Evolutionary conservation across 2,113 vertebrate genomes (phyloP).

Genomic region (Capra hircus): DNA sequence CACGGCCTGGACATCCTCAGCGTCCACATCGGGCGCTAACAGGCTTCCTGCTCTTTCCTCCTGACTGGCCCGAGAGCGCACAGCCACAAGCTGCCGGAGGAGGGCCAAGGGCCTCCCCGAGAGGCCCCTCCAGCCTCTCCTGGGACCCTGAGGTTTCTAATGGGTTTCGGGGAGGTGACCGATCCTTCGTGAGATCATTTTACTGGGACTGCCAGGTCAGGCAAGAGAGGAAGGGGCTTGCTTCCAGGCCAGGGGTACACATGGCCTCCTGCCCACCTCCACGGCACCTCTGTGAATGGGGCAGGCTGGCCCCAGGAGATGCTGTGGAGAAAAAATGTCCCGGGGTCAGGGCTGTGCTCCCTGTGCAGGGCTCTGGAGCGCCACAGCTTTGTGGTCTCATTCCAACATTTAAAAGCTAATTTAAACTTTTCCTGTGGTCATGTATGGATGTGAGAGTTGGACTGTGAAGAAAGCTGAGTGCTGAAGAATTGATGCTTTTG

Average conservation of each 20-base stretch:
- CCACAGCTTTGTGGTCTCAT: background rate
- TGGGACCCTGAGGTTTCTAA: background rate
- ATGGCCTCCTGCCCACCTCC: background rate
- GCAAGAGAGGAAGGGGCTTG: background rate
- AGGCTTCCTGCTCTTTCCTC: background rate
- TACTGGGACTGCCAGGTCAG: background rate
- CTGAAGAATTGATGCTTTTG: too few species aligned
- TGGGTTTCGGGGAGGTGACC: background rate
- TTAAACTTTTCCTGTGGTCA: background rate
- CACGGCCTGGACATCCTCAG: fast-evolving
- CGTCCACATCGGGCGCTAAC: fast-evolving
- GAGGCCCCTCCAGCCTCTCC: background rate
- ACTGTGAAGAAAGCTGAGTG: too few species aligned
- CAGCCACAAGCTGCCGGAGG: fast-evolving
- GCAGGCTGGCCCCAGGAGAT: background rate
- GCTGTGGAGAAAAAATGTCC: fast-evolving
- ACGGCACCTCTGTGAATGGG: fast-evolving
- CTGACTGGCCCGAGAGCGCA: background rate
- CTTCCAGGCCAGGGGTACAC: background rate
- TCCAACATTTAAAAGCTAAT: background rate
- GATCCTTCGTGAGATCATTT: fast-evolving
- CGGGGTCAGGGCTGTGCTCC: fast-evolving
- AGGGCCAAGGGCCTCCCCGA: background rate
- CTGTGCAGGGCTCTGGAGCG: fast-evolving
- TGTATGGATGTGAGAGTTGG: too few species aligned